Evolutionary conservation across 2,113 vertebrate species (phyloP).

Genomic region (Cynocephalus volans): DNA sequence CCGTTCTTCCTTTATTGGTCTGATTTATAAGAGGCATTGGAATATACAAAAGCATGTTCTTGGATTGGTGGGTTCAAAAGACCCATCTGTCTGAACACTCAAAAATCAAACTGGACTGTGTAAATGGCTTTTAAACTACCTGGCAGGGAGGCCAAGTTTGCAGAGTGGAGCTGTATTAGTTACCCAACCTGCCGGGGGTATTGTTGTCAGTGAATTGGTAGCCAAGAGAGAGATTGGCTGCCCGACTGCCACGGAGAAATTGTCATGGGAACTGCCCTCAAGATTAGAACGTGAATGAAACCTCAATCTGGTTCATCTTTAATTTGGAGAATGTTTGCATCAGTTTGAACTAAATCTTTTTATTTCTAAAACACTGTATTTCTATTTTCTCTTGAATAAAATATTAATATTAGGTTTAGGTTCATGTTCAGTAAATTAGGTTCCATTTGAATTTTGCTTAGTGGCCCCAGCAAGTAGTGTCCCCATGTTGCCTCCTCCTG

Average conservation of each 20-base stretch:
- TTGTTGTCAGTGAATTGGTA: neutral
- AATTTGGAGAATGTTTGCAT: conserved; percentile 38
- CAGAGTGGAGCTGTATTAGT: neutral
- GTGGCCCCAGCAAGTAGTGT: neutral
- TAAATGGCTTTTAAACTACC: conserved; percentile 53
- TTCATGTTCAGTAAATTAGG: conserved; percentile 28
- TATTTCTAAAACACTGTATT: neutral
- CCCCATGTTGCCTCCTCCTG: neutral
- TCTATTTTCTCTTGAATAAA: conserved; percentile 59
- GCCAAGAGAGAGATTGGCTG: neutral
- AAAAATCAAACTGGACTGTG: conserved; percentile 54
- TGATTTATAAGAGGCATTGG: conserved; percentile 67
- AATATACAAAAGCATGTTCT: conserved; percentile 66
- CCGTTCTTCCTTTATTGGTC: conserved; percentile 43
- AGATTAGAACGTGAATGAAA: conserved; percentile 21
- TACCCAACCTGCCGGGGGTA: neutral
- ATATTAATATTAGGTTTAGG: neutral
- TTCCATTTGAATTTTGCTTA: neutral
- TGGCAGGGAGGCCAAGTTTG: conserved; percentile 3
- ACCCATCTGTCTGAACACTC: conserved; percentile 61
- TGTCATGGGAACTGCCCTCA: neutral
- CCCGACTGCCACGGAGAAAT: neutral
- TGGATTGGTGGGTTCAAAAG: conserved; percentile 54
- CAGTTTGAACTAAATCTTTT: neutral
- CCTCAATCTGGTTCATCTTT: conserved; percentile 8